phyloP scores from a whole-genome alignment of 2,113 vertebrate genomes.

The Brachypteracias leptosomus region DNA sequence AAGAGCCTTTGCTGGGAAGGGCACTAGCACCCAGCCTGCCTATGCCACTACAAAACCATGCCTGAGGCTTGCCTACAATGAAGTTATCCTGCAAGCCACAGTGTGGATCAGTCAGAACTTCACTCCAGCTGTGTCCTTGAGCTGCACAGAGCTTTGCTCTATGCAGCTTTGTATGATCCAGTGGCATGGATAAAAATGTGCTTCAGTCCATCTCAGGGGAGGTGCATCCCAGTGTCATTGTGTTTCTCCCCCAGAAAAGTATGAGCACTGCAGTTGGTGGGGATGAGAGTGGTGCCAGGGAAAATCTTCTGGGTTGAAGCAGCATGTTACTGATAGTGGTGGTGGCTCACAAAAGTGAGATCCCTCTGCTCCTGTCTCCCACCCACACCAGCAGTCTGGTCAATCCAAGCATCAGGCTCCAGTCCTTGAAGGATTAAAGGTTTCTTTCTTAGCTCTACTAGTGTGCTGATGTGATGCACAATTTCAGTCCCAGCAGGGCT shows the following conservation, averaged over 20 bases:
- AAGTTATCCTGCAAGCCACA: not conserved
- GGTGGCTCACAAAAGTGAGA: not conserved
- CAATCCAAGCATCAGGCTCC: not conserved
- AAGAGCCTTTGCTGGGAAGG: not conserved
- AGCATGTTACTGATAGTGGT: not conserved
- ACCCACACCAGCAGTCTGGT: fast-evolving
- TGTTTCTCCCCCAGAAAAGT: not conserved
- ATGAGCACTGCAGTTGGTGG: not conserved
- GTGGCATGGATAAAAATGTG: not conserved
- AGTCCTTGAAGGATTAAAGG: not conserved
- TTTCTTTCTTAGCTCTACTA: not conserved
- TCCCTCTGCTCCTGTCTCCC: not conserved
- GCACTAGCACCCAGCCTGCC: not conserved
- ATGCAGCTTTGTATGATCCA: not conserved
- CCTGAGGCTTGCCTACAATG: fast-evolving
- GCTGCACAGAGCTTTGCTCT: not conserved
- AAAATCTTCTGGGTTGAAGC: not conserved
- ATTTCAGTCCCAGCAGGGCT: not conserved
- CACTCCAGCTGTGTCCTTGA: not conserved
- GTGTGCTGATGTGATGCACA: not conserved
- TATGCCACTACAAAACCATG: not conserved
- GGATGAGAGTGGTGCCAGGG: not conserved
- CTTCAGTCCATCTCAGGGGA: not conserved
- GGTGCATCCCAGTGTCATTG: not conserved
- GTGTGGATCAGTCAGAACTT: not conserved